Conservation (phyloP, 2,888 invertebrate genomes). For the Cerceris rybyensis region DNA sequence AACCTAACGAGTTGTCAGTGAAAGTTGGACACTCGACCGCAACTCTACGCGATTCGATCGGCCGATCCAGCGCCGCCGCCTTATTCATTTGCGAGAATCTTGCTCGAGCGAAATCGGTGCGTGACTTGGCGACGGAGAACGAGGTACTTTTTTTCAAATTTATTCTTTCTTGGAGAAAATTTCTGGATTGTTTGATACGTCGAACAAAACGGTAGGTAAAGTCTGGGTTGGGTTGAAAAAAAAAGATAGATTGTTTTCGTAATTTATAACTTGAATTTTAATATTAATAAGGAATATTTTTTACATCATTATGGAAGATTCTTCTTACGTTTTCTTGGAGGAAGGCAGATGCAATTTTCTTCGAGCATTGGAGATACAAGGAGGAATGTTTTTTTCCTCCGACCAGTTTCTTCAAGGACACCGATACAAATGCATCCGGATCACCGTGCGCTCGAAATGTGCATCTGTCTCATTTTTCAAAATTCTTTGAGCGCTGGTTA, state of each 20-base stretch:
- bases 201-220: too few species aligned
- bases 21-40: slow-evolving; percentile 71
- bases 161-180: too few species aligned
- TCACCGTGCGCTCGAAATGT: slow-evolving; percentile 11
- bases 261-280: too few species aligned
- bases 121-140: background rate
- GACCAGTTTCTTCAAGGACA: slow-evolving; percentile 43
- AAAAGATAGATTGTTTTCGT: too few species aligned
- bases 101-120: background rate
- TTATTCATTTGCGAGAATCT: slow-evolving; percentile 6
- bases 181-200: too few species aligned
- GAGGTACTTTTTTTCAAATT: background rate
- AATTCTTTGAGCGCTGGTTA: slow-evolving; percentile 15
- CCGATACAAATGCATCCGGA: slow-evolving; percentile 18
- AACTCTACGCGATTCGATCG: slow-evolving; percentile 54
- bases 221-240: too few species aligned
- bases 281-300: too few species aligned
- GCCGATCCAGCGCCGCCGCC: slow-evolving; percentile 35
- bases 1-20: slow-evolving; percentile 73
- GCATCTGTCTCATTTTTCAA: slow-evolving; percentile 11
- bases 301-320: too few species aligned
- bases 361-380: background rate
- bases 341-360: background rate
- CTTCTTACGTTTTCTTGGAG: too few species aligned
- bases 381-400: slow-evolving; percentile 11